Conservation (phyloP, 2,113 vertebrate species). For the Gallinago paraguaiae region DNA sequence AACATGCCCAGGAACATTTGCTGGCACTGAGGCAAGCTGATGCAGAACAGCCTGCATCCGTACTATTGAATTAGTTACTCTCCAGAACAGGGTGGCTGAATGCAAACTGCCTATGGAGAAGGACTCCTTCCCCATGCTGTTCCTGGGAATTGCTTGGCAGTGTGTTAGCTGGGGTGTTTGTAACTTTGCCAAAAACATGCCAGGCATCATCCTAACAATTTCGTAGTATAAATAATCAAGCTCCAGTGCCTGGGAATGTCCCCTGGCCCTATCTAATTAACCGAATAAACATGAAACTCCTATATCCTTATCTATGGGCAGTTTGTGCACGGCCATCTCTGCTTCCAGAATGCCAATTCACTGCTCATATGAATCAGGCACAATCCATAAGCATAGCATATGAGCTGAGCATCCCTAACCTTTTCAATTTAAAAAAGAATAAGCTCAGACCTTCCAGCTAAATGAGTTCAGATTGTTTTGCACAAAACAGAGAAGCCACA, state of each 20-base stretch:
- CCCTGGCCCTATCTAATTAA: conserved; percentile 31
- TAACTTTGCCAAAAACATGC: conserved; percentile 30
- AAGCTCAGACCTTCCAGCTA: background rate
- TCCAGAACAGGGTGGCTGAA: conserved; percentile 9
- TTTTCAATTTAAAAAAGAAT: background rate
- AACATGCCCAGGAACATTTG: conserved; percentile 31
- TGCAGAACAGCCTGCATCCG: background rate
- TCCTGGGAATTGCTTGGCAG: conserved; percentile 36
- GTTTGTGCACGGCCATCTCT: background rate
- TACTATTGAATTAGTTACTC: conserved; percentile 16
- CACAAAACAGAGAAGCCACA: background rate
- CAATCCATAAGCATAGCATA: background rate
- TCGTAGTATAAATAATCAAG: conserved; percentile 32
- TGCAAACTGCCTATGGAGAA: conserved; percentile 10
- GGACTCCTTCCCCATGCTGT: background rate
- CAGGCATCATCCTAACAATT: conserved; percentile 27
- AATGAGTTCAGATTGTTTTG: background rate
- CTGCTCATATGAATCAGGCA: background rate
- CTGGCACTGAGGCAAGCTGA: conserved; percentile 18
- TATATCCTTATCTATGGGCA: background rate
- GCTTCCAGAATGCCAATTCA: background rate
- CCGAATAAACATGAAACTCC: conserved; percentile 9
- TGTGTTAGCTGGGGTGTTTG: background rate
- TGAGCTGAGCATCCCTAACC: background rate
- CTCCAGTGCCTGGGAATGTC: conserved; percentile 25